phyloP scores from a whole-genome alignment of 1,140 invertebrate genomes.

The Cheumatopsyche charites region DNA sequence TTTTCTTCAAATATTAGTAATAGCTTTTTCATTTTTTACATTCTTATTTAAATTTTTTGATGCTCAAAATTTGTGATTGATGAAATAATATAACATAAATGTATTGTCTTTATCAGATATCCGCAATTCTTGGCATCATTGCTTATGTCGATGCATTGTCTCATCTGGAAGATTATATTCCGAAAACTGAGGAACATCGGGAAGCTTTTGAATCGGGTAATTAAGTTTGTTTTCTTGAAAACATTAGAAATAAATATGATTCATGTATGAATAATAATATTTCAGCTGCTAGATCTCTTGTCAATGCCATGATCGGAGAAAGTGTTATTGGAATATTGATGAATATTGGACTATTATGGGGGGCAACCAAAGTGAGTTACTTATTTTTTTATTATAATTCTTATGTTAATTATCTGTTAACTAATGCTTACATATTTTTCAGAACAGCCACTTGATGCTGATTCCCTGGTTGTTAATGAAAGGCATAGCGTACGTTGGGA shows the following conservation, averaged over 20 bases:
- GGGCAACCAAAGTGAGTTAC: not conserved
- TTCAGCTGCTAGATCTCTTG: not conserved
- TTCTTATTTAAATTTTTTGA: not conserved
- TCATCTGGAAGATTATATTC: not conserved
- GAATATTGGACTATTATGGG: not conserved
- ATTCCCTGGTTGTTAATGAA: conserved; percentile 14
- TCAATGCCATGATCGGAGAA: not conserved
- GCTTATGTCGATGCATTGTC: not conserved
- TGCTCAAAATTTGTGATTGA: not conserved
- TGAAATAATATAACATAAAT: not conserved
- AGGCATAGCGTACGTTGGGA: not conserved
- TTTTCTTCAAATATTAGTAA: not conserved
- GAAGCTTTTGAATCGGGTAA: not conserved
- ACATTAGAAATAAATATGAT: too few relatives aligned
- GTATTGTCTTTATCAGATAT: not conserved
- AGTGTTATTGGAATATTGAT: not conserved
- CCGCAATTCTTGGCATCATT: not conserved
- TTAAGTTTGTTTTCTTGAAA: not conserved
- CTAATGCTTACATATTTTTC: conserved; percentile 1
- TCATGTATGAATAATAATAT: too few relatives aligned
- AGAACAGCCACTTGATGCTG: not conserved
- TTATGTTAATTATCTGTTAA: not conserved
- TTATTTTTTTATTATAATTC: not conserved
- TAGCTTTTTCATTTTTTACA: not conserved
- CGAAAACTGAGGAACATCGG: not conserved